Percentiles rank a stretch among this genome's conserved stretches.
phyloP scores from a whole-genome alignment of 2,888 invertebrate genomes.

The Tanytarsus gracilentus region DNA sequence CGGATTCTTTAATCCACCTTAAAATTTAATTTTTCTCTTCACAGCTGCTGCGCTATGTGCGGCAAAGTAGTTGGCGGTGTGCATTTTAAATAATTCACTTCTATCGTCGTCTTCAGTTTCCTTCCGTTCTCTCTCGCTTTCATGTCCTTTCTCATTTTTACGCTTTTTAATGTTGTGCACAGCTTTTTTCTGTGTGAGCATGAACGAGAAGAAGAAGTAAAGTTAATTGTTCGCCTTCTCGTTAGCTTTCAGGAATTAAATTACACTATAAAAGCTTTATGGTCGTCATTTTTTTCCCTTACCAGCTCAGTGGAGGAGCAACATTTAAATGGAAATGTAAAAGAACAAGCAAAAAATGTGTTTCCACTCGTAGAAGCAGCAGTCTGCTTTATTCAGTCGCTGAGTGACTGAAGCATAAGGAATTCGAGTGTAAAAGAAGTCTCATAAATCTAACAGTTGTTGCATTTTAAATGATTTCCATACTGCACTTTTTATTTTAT shows the following conservation, averaged over 20 bases:
- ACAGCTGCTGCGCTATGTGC: neutral
- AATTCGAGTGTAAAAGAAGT: neutral
- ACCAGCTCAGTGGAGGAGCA: neutral
- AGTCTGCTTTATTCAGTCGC: too few relatives aligned
- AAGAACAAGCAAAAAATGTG: slow-evolving; percentile 14
- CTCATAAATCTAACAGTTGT: slow-evolving; percentile 25
- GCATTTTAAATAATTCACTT: slow-evolving; percentile 10
- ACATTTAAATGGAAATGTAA: slow-evolving; percentile 3
- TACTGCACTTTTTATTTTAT: neutral
- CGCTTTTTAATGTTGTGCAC: slow-evolving; percentile 10
- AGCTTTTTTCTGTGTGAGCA: neutral
- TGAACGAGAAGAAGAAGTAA: neutral
- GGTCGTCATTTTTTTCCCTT: slow-evolving; percentile 14
- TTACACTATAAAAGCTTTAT: slow-evolving; percentile 26
- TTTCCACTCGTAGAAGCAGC: neutral
- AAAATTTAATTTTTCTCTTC: neutral
- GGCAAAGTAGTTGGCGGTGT: neutral
- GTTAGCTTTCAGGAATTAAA: slow-evolving; percentile 25
- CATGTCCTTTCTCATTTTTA: slow-evolving; percentile 12
- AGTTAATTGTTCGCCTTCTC: slow-evolving; percentile 27
- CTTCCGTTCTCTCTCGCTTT: neutral
- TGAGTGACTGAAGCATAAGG: slow-evolving; percentile 12
- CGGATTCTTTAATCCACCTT: slow-evolving; percentile 14
- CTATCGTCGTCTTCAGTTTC: neutral
- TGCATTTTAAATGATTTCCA: slow-evolving; percentile 19